Evolutionary conservation across 2,888 invertebrate species (phyloP), one percentile per base, ranked within the genome.

Genomic region (Aquatica leii): DNA sequence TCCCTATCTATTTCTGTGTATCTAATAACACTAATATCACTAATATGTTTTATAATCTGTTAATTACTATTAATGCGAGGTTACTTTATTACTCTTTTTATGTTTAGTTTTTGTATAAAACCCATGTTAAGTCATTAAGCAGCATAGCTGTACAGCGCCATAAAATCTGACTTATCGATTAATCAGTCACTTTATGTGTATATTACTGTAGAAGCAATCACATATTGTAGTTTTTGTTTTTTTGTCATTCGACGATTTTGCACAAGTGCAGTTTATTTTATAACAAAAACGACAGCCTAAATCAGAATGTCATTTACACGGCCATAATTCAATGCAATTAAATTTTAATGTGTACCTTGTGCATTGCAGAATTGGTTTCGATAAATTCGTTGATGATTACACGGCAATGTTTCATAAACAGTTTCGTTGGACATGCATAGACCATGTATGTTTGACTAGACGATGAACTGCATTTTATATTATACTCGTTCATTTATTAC

Each of bases 221-320:
- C 6, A 24, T 24, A 4, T n/a, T n/a, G n/a, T n/a, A n/a, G n/a
- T 20, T 34, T 15, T 35, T 15, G 35, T 21, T 21, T 50, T 50
- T 31, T 15, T 1, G 11, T 12, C 14, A 20, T 21, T 15, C 24
- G 8, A 59, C 24, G 24, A 53, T 43, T 52, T 43, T 59, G 31
- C 51, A 59, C 50, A 49, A 57, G 43, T 31, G 59, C 43, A 43
- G 40, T 54, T 67, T 64, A 65, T 67, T n/a, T 69, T 67, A 56
- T 48, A 58, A 56, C 52, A 49, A 51, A n/a, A 64, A 48, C 55
- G 55, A 24, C 54, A 40, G 53, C 46, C 64, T 66, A 71, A 71
- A 71, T 71, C 69, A 68, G 67, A 69, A 66, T 64, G 71, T 71
- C 71, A 66, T 67, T 68, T 67, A 63, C 71, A 71, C 57, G 48